phyloP scores from a whole-genome alignment of 2,888 invertebrate species.

The Asteroscopus sphinx region DNA sequence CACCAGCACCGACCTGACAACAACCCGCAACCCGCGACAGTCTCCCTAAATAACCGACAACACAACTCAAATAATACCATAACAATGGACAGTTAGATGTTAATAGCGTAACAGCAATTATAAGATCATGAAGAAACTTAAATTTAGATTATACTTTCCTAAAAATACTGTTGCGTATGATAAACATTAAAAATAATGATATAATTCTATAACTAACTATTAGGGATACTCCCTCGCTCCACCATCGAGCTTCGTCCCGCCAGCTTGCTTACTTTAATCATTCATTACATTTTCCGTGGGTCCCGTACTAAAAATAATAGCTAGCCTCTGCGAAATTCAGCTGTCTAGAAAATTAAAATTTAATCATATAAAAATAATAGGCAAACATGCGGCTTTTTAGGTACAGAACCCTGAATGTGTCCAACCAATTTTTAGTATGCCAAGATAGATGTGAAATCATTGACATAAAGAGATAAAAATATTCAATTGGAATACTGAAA shows the following conservation, averaged over 20 bases:
- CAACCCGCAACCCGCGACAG: conserved; percentile 62
- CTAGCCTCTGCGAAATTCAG: conserved; percentile 50
- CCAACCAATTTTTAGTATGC: conserved; percentile 57
- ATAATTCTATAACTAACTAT: conserved; percentile 84
- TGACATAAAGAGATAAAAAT: conserved; percentile 26
- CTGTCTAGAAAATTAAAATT: conserved; percentile 31
- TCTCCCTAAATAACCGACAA: conserved; percentile 57
- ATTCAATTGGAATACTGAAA: conserved; percentile 56
- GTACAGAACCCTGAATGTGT: conserved; percentile 57
- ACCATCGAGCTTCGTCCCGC: conserved; percentile 61
- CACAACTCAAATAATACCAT: conserved; percentile 44
- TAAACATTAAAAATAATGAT: conserved; percentile 88
- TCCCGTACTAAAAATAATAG: conserved; percentile 54
- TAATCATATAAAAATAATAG: conserved; percentile 42
- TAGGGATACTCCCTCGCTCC: conserved; percentile 65
- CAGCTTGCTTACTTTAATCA: conserved; percentile 58
- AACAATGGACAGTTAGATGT: conserved; percentile 68
- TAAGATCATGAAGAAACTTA: conserved; percentile 78
- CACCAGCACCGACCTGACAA: conserved; percentile 56
- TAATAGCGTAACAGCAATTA: conserved; percentile 72
- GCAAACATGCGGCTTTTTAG: conserved; percentile 46
- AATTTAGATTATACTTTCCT: conserved; percentile 84
- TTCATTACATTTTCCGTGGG: conserved; percentile 50
- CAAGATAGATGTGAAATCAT: conserved; percentile 39
- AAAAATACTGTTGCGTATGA: conserved; percentile 89